Conservation (phyloP, 2,888 invertebrate species). For the Vandiemenella viatica region DNA sequence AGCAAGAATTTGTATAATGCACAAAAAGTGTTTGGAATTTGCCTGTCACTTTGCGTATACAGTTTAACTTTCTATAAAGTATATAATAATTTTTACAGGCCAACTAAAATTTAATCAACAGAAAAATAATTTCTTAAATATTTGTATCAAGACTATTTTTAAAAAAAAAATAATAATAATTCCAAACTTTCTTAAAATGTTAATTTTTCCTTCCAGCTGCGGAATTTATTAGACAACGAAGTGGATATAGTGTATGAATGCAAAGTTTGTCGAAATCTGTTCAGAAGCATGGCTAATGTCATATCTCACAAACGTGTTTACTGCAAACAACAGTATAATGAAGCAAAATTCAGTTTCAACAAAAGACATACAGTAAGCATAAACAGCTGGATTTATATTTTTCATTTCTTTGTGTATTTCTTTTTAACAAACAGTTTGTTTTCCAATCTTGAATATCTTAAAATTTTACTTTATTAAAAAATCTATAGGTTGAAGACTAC, state of each 20-base stretch:
- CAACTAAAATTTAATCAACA: too few species aligned
- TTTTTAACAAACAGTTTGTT: too few species aligned
- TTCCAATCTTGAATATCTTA: too few species aligned
- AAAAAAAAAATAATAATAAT: not conserved
- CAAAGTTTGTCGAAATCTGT: constrained; percentile 69
- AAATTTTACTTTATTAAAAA: too few species aligned
- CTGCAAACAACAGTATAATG: constrained; percentile 50
- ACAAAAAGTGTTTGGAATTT: too few species aligned
- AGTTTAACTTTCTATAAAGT: too few species aligned
- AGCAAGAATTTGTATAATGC: too few species aligned
- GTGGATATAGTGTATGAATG: constrained; percentile 85
- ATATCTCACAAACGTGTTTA: constrained; percentile 77
- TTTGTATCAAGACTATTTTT: not conserved
- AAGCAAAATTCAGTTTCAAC: constrained; percentile 35
- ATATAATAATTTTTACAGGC: too few species aligned
- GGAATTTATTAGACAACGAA: constrained; percentile 59
- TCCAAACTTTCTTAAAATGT: not conserved
- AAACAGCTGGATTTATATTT: too few species aligned
- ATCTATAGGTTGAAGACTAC: constrained; percentile 2
- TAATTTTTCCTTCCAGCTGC: constrained; percentile 40
- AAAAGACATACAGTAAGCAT: constrained; percentile 33
- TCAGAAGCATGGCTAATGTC: constrained; percentile 75
- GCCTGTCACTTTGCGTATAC: too few species aligned
- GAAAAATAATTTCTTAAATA: too few species aligned
- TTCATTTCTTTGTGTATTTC: too few species aligned